Evolutionary conservation across 2,113 vertebrate genomes (phyloP).

Genomic region (Limnothrissa miodon): DNA sequence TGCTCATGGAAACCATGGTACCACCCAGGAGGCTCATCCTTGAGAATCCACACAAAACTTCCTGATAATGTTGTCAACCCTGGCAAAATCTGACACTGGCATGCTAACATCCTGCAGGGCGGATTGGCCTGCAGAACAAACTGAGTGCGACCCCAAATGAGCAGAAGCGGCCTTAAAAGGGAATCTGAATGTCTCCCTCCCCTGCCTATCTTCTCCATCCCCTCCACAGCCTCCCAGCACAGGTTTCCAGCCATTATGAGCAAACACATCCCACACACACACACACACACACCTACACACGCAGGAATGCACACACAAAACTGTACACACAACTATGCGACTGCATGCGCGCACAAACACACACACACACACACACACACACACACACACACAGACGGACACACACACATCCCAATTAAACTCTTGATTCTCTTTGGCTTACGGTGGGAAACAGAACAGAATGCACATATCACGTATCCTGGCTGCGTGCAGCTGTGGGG

Average conservation of each 20-base stretch:
- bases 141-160: slow-evolving; percentile 40
- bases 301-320: not conserved
- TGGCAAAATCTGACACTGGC: slow-evolving; percentile 50
- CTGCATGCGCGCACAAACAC: not conserved
- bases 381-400: slow-evolving; percentile 1
- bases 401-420: not conserved
- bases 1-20: not conserved
- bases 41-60: slow-evolving; percentile 54
- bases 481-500: not conserved
- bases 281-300: not conserved
- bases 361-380: slow-evolving; percentile 10
- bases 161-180: slow-evolving; percentile 35
- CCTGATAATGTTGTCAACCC: slow-evolving; percentile 55
- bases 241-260: slow-evolving; percentile 44
- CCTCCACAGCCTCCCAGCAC: slow-evolving; percentile 12
- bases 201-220: slow-evolving; percentile 43
- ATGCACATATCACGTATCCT: not conserved
- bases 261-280: slow-evolving; percentile 41
- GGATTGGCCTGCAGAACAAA: slow-evolving; percentile 50
- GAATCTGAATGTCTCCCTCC: slow-evolving; percentile 29
- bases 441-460: not conserved
- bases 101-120: slow-evolving; percentile 55
- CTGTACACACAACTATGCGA: not conserved
- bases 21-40: slow-evolving; percentile 29
- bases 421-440: not conserved